Evolutionary conservation across 2,888 invertebrate genomes (phyloP).

Genomic region (Mimas tiliae): DNA sequence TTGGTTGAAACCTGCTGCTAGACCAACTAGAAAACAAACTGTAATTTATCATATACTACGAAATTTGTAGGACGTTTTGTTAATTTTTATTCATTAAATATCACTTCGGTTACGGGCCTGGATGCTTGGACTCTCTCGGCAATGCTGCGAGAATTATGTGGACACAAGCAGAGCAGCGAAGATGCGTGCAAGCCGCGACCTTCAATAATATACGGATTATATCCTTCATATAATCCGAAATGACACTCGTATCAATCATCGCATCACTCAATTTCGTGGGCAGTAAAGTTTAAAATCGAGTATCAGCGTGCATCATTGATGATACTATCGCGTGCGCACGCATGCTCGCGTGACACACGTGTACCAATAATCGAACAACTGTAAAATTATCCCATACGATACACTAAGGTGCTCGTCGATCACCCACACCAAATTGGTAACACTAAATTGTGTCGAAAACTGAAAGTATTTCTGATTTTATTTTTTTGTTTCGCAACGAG

Average conservation of each 20-base stretch:
- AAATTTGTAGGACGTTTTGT: not conserved
- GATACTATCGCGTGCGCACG: not conserved
- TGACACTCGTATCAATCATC: not conserved
- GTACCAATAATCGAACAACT: not conserved
- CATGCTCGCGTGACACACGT: constrained; percentile 6
- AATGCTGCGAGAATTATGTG: not conserved
- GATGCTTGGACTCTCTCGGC: not conserved
- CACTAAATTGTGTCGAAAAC: constrained; percentile 74
- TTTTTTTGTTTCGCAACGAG: constrained; percentile 35
- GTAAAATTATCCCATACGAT: not conserved
- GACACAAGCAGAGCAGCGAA: not conserved
- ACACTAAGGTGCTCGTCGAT: constrained; percentile 10
- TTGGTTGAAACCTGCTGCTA: not conserved
- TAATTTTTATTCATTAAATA: not conserved
- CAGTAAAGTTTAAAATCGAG: not conserved
- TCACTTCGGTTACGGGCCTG: not conserved
- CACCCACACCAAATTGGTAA: constrained; percentile 67
- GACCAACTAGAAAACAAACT: no score
- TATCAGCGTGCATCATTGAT: not conserved
- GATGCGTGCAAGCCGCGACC: constrained; percentile 6
- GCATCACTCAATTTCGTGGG: not conserved
- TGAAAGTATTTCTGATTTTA: constrained; percentile 46
- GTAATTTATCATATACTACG: no score
- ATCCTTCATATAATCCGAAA: not conserved
- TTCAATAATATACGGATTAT: not conserved